Evolutionary conservation across 2,113 vertebrate species (phyloP).

Genomic region (Illadopsis cleaveri): DNA sequence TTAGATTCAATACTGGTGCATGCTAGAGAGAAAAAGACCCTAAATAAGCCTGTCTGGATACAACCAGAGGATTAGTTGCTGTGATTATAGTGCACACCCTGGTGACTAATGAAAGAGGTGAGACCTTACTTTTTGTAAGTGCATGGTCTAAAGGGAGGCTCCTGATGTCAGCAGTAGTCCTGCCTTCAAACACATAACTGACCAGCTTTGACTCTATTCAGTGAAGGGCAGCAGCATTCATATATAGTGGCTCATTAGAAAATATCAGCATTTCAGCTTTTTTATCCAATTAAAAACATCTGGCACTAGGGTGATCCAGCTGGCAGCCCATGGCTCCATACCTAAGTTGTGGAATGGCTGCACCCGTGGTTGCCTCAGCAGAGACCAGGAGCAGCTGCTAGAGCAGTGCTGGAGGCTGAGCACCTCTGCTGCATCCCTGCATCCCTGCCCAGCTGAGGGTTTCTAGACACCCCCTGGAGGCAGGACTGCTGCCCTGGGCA

Average conservation of each 20-base stretch:
- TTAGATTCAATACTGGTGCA: neutral
- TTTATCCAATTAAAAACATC: conserved; percentile 54
- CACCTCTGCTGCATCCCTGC: neutral
- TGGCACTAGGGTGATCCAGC: conserved; percentile 20
- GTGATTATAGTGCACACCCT: neutral
- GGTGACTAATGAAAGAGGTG: neutral
- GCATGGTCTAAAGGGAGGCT: neutral
- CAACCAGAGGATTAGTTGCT: neutral
- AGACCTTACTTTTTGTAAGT: neutral
- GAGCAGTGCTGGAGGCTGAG: neutral
- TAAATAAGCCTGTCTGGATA: neutral
- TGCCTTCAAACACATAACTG: neutral
- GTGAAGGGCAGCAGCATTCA: neutral
- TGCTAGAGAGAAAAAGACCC: neutral
- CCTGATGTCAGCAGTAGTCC: neutral
- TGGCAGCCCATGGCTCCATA: conserved; percentile 15
- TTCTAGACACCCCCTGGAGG: neutral
- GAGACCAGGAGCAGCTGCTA: neutral
- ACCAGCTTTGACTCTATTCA: neutral
- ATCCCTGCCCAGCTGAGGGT: neutral
- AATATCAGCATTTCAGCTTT: conserved; percentile 13
- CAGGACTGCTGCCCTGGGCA: neutral
- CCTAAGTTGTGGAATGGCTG: neutral
- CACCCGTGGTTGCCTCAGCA: neutral
- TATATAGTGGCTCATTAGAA: neutral